Evolutionary conservation across 2,888 invertebrate species (phyloP), one percentile per base, ranked within the genome.

Genomic region (Apeira syringaria): DNA sequence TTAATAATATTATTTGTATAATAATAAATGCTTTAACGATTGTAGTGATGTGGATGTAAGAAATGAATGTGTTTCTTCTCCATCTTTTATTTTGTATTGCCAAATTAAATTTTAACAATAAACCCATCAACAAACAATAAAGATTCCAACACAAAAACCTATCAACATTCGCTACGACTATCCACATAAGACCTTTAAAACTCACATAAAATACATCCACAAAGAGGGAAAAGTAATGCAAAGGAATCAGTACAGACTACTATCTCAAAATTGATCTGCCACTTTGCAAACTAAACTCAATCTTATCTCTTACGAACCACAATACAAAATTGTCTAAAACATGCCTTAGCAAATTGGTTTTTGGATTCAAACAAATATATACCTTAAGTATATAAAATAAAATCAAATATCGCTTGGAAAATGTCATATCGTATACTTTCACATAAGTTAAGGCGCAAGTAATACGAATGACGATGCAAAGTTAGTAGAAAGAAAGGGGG

Each of bases 401-500:
- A 59, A 64, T 47, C 31, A 38, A 76, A 53, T 77, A 60, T 83
- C 46, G 56, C 24, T 4, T 62, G 67, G 13, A 28, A n/a, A 30
- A 36, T 20, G 34, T 38, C 32, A 44, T 47, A 61, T 61, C 68
- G 68, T 70, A 66, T 79, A 80, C 80, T 79, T 80, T 79, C 85
- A 86, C 84, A 84, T 86, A 87, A 87, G 86, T 86, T 85, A 86
- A 82, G 75, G 82, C 84, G 69, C 82, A 84, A 88, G 88, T 86
- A 88, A 88, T 88, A 88, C 80, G 82, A 81, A 86, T 88, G 88
- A 86, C 88, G 87, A 84, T 80, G 88, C 85, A 80, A 88, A 87
- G 80, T 88, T 86, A 82, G 81, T 80, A 73, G 86, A 85, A 88
- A 88, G 87, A 88, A 88, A 85, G 81, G 87, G 87, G 86, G 78